Conservation (phyloP, 2,797 vertebrate species). For the Trachops cirrhosus region DNA sequence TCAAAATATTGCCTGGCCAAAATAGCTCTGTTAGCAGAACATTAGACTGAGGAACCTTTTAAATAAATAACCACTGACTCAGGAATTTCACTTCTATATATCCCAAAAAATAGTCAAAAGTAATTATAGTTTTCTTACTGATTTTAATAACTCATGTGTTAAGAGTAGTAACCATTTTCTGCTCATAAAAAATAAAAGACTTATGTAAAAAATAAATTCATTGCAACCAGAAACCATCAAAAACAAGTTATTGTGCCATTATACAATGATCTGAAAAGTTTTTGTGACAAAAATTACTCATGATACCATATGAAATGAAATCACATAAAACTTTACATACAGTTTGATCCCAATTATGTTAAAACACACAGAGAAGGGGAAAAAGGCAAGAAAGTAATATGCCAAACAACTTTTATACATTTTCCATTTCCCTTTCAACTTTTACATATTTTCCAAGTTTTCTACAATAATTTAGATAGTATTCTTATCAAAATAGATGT, state of each 20-base stretch:
- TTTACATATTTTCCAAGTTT: background rate
- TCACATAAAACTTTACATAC: background rate
- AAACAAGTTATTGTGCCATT: background rate
- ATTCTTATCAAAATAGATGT: background rate
- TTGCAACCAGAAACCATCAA: background rate
- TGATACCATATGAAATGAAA: background rate
- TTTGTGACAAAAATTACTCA: background rate
- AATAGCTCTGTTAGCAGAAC: background rate
- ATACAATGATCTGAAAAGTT: background rate
- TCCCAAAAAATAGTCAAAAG: background rate
- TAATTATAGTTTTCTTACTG: background rate
- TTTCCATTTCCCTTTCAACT: background rate
- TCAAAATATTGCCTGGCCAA: background rate
- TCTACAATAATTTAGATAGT: background rate
- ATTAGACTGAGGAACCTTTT: background rate
- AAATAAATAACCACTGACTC: background rate
- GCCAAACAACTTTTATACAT: background rate
- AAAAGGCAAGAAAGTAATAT: background rate
- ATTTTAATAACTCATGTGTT: background rate
- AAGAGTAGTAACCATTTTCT: background rate
- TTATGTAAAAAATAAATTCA: background rate
- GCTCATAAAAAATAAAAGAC: background rate
- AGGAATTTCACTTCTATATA: background rate
- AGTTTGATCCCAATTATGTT: background rate
- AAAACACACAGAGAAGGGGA: background rate